Conservation (phyloP, 1,140 invertebrate genomes). For the Drosophila kikkawai region DNA sequence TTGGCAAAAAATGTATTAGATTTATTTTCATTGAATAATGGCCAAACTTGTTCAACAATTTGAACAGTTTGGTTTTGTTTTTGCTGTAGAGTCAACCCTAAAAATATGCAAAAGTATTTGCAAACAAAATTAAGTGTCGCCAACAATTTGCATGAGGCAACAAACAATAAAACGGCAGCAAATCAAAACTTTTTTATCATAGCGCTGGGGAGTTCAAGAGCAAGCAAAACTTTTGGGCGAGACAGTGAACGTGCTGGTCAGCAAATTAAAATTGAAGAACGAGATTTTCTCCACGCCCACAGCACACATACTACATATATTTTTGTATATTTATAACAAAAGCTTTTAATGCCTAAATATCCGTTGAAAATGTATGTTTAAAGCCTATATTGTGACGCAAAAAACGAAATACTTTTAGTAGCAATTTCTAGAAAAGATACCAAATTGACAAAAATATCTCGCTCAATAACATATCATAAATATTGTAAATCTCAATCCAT, state of each 20-base stretch:
- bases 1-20: conserved; percentile 9
- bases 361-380: neutral
- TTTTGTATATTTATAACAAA: neutral
- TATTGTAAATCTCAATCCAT: neutral
- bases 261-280: conserved; percentile 17
- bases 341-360: neutral
- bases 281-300: neutral
- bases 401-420: neutral
- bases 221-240: conserved; percentile 29
- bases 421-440: too few species aligned
- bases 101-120: conserved; percentile 75
- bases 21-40: conserved; percentile 21
- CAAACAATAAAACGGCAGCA: conserved; percentile 45
- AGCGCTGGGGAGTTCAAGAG: conserved; percentile 17
- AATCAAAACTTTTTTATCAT: conserved; percentile 44
- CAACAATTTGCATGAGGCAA: conserved; percentile 64
- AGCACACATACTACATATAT: neutral
- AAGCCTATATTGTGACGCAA: neutral
- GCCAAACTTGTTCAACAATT: conserved; percentile 51
- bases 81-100: conserved; percentile 55
- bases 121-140: conserved; percentile 75
- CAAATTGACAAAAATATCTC: neutral
- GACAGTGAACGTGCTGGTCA: conserved; percentile 16
- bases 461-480: neutral
- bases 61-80: conserved; percentile 22